A percentile compares a stretch with the other conserved stretches of the same genome.
phyloP scores from a whole-genome alignment of 1,140 invertebrate species.

The Drosophila sulfurigaster region DNA sequence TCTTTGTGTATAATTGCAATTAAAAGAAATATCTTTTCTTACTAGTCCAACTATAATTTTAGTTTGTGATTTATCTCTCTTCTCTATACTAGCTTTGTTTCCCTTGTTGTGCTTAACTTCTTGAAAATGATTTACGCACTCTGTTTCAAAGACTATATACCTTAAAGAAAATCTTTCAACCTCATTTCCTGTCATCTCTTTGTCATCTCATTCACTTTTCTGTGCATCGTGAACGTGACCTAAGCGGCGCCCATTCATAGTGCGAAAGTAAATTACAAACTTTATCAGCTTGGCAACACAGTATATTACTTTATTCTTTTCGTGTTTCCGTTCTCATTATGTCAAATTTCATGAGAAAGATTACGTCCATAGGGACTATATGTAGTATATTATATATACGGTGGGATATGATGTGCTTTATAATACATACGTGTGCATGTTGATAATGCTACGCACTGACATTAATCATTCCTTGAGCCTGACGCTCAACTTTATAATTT shows the following conservation, averaged over 20 bases:
- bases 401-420: constrained; percentile 22
- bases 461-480: constrained; percentile 72
- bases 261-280: constrained; percentile 49
- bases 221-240: constrained; percentile 36
- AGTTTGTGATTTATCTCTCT: not conserved
- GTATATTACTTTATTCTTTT: constrained; percentile 30
- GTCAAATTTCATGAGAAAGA: constrained; percentile 73
- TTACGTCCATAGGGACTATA: constrained; percentile 42
- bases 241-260: constrained; percentile 29
- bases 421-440: constrained; percentile 42
- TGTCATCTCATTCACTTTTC: constrained; percentile 30
- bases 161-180: constrained; percentile 16
- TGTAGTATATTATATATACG: not conserved
- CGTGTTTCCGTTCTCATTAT: constrained; percentile 61
- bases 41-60: not conserved
- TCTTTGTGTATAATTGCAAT: not conserved
- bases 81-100: not conserved
- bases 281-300: constrained; percentile 27
- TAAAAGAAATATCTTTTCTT: not conserved
- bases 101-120: not conserved
- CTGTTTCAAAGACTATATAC: not conserved
- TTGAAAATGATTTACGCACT: not conserved
- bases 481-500: constrained; percentile 76
- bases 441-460: constrained; percentile 60
- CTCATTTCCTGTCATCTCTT: constrained; percentile 35